These are phyloP conservation scores for Muschampia plurimacula DNA, from an alignment of 2,888 invertebrate genomes.

Conservation along the genomic window DNA sequence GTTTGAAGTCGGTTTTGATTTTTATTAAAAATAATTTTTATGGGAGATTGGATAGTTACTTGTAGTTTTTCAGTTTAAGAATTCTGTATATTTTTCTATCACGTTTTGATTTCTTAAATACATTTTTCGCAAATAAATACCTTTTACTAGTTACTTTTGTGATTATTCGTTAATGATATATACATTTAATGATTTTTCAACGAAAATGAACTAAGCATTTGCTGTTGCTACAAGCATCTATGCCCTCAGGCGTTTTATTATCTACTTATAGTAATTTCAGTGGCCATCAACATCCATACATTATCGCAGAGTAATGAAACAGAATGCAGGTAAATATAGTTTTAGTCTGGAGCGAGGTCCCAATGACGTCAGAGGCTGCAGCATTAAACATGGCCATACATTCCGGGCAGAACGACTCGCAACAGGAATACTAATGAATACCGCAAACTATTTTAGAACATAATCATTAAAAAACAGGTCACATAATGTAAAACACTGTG, in stretches of 20 bases:
- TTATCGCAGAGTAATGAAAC: slow-evolving; percentile 19
- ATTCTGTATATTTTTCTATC: no score
- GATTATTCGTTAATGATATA: not conserved
- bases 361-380: slow-evolving; percentile 63
- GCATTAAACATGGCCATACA: slow-evolving; percentile 68
- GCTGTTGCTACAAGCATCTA: not conserved
- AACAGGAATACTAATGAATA: slow-evolving; percentile 74
- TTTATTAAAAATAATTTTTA: no score
- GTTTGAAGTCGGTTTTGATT: no score
- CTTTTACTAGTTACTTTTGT: not conserved
- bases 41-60: not conserved
- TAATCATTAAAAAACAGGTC: slow-evolving; percentile 77
- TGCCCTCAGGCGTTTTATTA: slow-evolving; percentile 6
- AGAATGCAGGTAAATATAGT: slow-evolving; percentile 49
- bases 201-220: not conserved
- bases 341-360: slow-evolving; percentile 63
- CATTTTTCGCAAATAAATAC: no score
- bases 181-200: not conserved
- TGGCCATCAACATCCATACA: slow-evolving; percentile 17
- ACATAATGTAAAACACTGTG: slow-evolving; percentile 74
- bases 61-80: not conserved
- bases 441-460: slow-evolving; percentile 72
- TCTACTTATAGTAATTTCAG: slow-evolving; percentile 13
- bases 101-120: no score
- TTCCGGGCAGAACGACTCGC: slow-evolving; percentile 59